Evolutionary conservation across 2,888 invertebrate genomes (phyloP), one percentile per base, ranked within the genome.

Genomic region (Drosophila macrospina): DNA sequence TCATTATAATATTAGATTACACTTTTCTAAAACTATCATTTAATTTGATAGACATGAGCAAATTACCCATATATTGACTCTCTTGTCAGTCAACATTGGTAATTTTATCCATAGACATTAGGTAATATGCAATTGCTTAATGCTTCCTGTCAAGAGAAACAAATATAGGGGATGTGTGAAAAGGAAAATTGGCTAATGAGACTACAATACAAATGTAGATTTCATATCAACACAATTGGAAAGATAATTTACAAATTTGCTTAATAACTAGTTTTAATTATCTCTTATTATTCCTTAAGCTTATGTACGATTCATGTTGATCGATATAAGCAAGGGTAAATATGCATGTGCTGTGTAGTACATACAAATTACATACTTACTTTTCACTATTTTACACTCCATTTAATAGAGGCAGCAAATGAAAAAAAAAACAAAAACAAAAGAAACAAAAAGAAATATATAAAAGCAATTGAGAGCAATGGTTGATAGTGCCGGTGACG

Each of bases 401-500:
- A 5, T 60, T 41, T n/a, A 39, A 41, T 41, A 41, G 15, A 4
- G 36, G 2, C 26, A 42, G 34, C 13, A 41, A 45, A 44, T n/a
- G n/a, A n/a, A n/a, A n/a, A n/a, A n/a, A n/a, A n/a, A n/a, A n/a
- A n/a, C n/a, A n/a, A n/a, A n/a, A n/a, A n/a, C n/a, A n/a, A n/a
- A n/a, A n/a, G n/a, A n/a, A n/a, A n/a, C n/a, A n/a, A n/a, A n/a
- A n/a, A n/a, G n/a, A n/a, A n/a, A n/a, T n/a, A n/a, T n/a, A n/a
- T n/a, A 45, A 36, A 20, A 61, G 15, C 36, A 36, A 41, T 36
- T 39, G 45, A 42, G 51, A 67, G 30, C 70, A 30, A 32, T 57
- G 51, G 13, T 26, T 51, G 36, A 63, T 36, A 57, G 50, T 52
- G 67, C 78, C 74, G 74, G 77, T 66, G 83, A 82, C 81, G 81